These are phyloP conservation scores for Calephelis nemesis DNA, from an alignment of 1,140 invertebrate genomes.

Conservation along the genomic window DNA sequence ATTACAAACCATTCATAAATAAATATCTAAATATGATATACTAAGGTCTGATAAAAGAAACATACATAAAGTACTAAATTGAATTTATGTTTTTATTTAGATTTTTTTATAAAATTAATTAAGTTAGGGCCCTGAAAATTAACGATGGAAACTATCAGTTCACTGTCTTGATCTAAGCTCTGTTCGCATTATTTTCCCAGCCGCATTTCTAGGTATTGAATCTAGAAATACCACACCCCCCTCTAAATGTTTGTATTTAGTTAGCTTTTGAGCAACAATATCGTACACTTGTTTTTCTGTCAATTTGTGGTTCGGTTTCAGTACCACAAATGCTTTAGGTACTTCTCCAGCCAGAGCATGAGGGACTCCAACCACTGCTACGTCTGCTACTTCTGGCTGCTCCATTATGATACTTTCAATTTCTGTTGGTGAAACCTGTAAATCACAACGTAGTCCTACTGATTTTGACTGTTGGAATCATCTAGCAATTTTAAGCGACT, in stretches of 20 bases:
- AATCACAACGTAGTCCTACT: conserved; percentile 23
- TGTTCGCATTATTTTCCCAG: conserved; percentile 87
- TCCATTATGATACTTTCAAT: conserved; percentile 89
- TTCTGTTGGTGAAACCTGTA: conserved; percentile 92
- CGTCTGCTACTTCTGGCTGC: conserved; percentile 86
- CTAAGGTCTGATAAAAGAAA: no score
- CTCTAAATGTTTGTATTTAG: conserved; percentile 84
- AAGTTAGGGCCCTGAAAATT: no score
- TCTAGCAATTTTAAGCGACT: no score
- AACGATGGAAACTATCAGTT: not conserved
- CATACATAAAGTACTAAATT: no score
- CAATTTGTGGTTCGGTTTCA: conserved; percentile 78
- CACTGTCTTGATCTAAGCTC: conserved; percentile 77
- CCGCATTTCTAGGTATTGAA: conserved; percentile 85
- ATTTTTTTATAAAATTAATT: no score
- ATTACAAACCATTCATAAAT: no score
- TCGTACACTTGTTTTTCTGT: conserved; percentile 81
- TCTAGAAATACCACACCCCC: conserved; percentile 83
- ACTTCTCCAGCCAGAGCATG: conserved; percentile 86
- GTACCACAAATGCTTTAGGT: conserved; percentile 88
- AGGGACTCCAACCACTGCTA: conserved; percentile 90
- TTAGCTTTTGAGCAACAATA: conserved; percentile 82
- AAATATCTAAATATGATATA: no score
- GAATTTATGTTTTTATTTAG: no score
- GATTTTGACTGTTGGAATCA: no score